Evolutionary conservation across 2,888 invertebrate species (phyloP), one percentile per base, ranked within the genome.

Genomic region (Pammene aurita): DNA sequence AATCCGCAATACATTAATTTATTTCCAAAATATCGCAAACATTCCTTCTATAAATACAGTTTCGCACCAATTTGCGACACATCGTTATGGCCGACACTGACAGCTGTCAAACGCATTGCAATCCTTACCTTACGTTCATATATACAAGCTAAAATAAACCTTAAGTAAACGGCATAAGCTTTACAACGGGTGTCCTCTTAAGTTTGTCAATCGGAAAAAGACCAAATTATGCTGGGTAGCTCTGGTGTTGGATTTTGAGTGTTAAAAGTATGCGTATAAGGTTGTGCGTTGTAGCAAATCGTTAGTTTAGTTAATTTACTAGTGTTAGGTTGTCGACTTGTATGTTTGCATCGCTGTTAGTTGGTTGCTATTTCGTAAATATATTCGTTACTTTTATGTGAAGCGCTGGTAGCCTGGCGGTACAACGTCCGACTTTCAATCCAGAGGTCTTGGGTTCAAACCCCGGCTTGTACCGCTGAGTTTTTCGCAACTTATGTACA

Each of bases 21-120:
- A 44, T 58, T 58, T 7, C 54, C 50, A 11, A 18, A 18, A 44
- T n/a, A 26, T 4, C 5, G 11, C 41, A 41, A 52, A 50, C 62
- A n/a, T 52, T 41, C 11, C 35, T 26, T 5, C 50, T 11, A 41
- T 62, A 62, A 62, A 62, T 62, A 62, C 62, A 26, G 13, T 52
- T 52, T 26, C 16, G 50, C n/a, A 26, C 52, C 62, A 62, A 62
- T 50, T n/a, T 52, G 38, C 62, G 52, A 62, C 62, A 62, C 52
- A 18, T 62, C 62, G 61, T 62, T 52, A 62, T 41, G 50, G 35
- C 10, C 41, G n/a, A 38, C 50, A 62, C n/a, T 48, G 62, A 62
- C 62, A 41, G 18, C 50, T 62, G 62, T 62, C 62, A 50, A 50
- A 50, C 16, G 41, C 62, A 62, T 14, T 46, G 14, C 35, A 11